Conservation (phyloP, 2,797 vertebrate species). For the Cryptoblepharus egeriae region DNA sequence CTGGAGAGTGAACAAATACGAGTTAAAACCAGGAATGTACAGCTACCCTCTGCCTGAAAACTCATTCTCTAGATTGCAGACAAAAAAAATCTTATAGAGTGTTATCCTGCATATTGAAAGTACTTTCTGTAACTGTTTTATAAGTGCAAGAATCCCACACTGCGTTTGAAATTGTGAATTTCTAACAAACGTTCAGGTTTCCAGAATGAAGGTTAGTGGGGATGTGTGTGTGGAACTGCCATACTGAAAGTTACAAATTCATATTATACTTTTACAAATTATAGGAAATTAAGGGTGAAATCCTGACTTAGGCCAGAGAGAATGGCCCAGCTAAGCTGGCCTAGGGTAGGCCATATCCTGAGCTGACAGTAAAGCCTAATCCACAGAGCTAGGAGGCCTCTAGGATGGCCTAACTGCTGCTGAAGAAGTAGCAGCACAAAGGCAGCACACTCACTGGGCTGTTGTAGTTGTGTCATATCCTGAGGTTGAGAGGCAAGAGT, state of each 20-base stretch:
- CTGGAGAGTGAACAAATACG: background rate
- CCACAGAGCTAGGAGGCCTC: too few species aligned
- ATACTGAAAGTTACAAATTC: background rate
- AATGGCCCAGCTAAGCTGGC: too few species aligned
- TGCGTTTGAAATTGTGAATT: background rate
- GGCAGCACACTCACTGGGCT: too few species aligned
- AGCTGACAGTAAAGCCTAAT: too few species aligned
- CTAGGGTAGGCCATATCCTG: too few species aligned
- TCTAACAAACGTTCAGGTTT: background rate
- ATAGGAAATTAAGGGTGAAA: too few species aligned
- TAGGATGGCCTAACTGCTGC: too few species aligned
- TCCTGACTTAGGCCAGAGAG: too few species aligned
- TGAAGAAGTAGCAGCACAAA: too few species aligned
- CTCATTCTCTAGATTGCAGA: background rate
- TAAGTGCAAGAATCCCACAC: background rate
- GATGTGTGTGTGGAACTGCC: background rate
- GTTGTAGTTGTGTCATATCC: too few species aligned
- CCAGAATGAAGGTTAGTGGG: background rate
- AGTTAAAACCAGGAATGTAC: background rate
- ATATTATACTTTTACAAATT: background rate
- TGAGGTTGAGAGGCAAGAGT: too few species aligned
- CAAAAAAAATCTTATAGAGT: accelerated
- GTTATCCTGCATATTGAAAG: background rate
- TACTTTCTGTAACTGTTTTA: background rate
- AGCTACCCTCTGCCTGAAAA: background rate